A percentile compares a stretch with the other conserved stretches of the same genome.
phyloP scores from a whole-genome alignment of 1,140 invertebrate genomes.

The Doryteuthis pealeii region DNA sequence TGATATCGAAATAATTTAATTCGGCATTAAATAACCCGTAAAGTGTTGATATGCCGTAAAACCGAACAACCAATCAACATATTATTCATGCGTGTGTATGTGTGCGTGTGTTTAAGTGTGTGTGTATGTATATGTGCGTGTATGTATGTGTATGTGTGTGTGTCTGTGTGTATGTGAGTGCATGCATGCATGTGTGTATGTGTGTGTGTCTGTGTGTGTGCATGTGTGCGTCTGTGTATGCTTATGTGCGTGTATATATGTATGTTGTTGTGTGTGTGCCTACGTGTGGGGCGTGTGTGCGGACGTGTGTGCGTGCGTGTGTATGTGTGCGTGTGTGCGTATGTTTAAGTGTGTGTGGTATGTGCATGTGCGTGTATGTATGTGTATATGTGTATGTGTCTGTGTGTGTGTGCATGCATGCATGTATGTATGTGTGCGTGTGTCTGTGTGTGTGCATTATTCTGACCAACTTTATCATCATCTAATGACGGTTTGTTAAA shows the following conservation, averaged over 20 bases:
- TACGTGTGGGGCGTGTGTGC: neutral
- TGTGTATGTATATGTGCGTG: neutral
- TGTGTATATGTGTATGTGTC: neutral
- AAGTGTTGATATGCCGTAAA: too few relatives aligned
- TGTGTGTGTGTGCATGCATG: neutral
- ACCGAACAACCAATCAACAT: too few relatives aligned
- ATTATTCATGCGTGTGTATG: too few relatives aligned
- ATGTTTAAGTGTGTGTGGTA: neutral
- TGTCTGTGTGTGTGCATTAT: neutral
- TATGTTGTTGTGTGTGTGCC: too few relatives aligned
- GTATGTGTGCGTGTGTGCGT: neutral
- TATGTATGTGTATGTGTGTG: neutral
- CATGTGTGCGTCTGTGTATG: too few relatives aligned
- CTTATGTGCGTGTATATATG: too few relatives aligned
- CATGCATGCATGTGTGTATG: conserved; percentile 2
- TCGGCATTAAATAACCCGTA: too few relatives aligned
- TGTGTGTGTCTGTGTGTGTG: neutral
- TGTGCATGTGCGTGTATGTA: neutral
- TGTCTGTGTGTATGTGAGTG: too few relatives aligned
- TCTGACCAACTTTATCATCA: too few relatives aligned
- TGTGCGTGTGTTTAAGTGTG: neutral
- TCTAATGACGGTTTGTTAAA: too few relatives aligned
- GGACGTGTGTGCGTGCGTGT: neutral
- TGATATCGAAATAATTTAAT: too few relatives aligned
- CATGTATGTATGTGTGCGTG: neutral